Conservation (phyloP, 2,797 vertebrate species). For the Halcyon smyrnensis region DNA sequence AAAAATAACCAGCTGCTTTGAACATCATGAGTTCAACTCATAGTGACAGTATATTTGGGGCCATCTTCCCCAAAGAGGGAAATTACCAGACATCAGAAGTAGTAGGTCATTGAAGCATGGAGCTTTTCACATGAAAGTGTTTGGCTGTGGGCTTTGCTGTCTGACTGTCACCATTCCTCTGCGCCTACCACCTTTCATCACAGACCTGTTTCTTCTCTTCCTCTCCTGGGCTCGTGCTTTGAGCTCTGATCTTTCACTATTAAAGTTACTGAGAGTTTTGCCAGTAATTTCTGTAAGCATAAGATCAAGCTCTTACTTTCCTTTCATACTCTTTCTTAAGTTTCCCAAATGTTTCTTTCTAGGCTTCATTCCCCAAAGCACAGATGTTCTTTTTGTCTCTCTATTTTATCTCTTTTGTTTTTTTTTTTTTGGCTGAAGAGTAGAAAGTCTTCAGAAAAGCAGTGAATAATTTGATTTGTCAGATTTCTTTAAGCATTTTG, state of each 20-base stretch:
- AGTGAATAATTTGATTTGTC: neutral
- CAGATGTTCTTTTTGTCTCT: neutral
- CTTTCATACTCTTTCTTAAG: neutral
- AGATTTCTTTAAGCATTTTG: neutral
- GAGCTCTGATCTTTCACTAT: neutral
- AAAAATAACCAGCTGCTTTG: neutral
- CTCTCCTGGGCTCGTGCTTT: neutral
- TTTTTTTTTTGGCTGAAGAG: neutral
- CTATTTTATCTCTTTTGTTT: fast-evolving
- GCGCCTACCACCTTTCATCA: neutral
- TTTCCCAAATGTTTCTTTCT: conserved; percentile 7
- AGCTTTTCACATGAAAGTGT: conserved; percentile 1
- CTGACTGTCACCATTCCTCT: neutral
- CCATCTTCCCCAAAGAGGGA: neutral
- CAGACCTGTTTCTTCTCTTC: neutral
- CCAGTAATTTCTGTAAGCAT: neutral
- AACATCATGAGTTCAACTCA: neutral
- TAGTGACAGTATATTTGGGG: neutral
- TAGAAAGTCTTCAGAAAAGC: neutral
- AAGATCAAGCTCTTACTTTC: conserved; percentile 1
- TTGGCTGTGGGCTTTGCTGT: neutral
- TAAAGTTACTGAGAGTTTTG: conserved; percentile 5
- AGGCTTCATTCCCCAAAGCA: neutral
- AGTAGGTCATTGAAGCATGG: neutral
- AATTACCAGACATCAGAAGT: neutral